Evolutionary conservation across 2,113 vertebrate genomes (phyloP), one percentile per base, ranked within the genome.

Genomic region (Nyctereutes procyonoides): DNA sequence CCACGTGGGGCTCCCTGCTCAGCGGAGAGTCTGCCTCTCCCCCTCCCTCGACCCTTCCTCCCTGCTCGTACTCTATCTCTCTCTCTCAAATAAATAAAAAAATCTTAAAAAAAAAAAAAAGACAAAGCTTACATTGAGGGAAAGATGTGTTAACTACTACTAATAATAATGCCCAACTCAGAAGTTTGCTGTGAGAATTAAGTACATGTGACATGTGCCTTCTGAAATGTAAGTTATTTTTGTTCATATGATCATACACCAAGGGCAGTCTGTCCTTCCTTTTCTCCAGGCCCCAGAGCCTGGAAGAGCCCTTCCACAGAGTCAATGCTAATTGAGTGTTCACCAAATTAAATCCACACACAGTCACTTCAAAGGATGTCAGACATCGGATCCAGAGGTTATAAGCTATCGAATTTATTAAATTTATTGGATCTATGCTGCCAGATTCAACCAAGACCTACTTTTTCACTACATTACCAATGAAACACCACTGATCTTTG

Each of bases 401-500:
- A 91, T 60, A 88, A 95, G 84, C 67, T 55, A 91, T 85, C n/a
- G 67, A 74, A 43, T 94, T 95, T 88, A 55, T 93, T 58, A 93
- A 69, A 63, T 30, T 24, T 83, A 84, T 38, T 86, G 38, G 88
- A 73, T 83, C 35, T 90, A 7, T 63, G 43, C 24, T 80, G 89
- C 69, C 32, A 69, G 38, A 88, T 93, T 71, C 80, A 60, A 53
- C 38, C 8, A 85, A 81, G 35, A 89, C 14, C 43, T 56, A 10
- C 65, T 56, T 85, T 58, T 95, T 48, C 43, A 88, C 80, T 92
- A 76, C 5, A 35, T 32, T 86, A 92, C 89, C 73, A 94, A 80
- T 22, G 83, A 77, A 94, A 74, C 8, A 80, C 10, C 51, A 71
- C 10, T 65, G 73, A 43, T 26, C 56, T 48, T 13, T 77, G 82